These are phyloP conservation scores for Diabrotica balteata DNA, from an alignment of 2,888 invertebrate species.

Conservation along the genomic window DNA sequence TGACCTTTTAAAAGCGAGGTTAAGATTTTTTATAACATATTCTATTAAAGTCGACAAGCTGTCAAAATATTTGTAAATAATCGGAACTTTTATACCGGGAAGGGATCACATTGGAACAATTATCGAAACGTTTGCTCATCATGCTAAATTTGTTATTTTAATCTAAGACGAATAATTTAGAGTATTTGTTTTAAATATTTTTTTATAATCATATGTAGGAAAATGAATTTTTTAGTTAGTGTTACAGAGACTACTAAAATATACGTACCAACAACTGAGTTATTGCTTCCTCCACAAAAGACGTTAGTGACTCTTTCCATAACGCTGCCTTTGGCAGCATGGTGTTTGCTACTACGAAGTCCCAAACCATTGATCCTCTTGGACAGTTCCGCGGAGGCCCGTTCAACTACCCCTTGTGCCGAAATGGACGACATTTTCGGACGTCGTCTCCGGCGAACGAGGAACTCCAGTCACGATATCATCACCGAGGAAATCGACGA, in stretches of 20 bases:
- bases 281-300: slow-evolving; percentile 75
- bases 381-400: slow-evolving; percentile 88
- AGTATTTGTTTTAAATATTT: too few species aligned
- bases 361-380: slow-evolving; percentile 85
- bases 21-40: slow-evolving; percentile 1
- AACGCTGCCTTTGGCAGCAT: slow-evolving; percentile 67
- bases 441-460: slow-evolving; percentile 21
- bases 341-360: slow-evolving; percentile 58
- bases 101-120: too few species aligned
- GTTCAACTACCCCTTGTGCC: slow-evolving; percentile 89
- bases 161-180: too few species aligned
- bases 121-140: too few species aligned
- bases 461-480: slow-evolving; percentile 24
- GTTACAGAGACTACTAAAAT: background rate
- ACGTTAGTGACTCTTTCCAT: slow-evolving; percentile 90
- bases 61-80: too few species aligned
- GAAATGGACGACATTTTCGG: slow-evolving; percentile 79
- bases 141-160: too few species aligned
- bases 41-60: background rate
- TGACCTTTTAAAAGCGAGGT: too few species aligned
- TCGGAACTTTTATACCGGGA: too few species aligned
- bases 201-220: too few species aligned
- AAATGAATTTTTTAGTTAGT: too few species aligned
- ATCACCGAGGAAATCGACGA: slow-evolving; percentile 1
- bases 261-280: slow-evolving; percentile 44